These are phyloP conservation scores for Eupeodes latifasciatus DNA, from an alignment of 2,888 invertebrate species.

Conservation along the genomic window DNA sequence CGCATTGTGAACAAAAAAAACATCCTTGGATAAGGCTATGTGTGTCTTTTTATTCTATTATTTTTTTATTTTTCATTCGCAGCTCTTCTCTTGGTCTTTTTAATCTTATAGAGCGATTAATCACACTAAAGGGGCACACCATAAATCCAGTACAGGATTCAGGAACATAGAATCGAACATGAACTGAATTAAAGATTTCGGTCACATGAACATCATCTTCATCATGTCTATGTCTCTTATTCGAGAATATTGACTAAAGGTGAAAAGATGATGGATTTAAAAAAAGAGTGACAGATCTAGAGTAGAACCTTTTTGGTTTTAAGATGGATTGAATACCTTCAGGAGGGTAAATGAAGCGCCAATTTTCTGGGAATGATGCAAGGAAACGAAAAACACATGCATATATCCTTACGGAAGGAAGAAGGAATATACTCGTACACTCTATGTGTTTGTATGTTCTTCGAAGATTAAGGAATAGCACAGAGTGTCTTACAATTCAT, in stretches of 20 bases:
- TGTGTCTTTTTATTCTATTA: background rate
- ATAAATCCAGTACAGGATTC: constrained; percentile 9
- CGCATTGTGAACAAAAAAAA: constrained; percentile 24
- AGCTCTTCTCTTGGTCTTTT: constrained; percentile 21
- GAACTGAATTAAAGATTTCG: constrained; percentile 37
- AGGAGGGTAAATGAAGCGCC: constrained; percentile 30
- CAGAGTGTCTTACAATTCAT: constrained; percentile 22
- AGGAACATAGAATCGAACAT: background rate
- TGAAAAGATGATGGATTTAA: constrained; percentile 72
- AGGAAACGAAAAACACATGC: background rate
- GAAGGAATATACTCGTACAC: background rate
- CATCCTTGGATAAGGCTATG: background rate
- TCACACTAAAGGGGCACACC: constrained; percentile 65
- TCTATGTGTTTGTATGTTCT: too few relatives aligned
- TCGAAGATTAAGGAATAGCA: constrained; percentile 21
- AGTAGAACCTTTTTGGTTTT: constrained; percentile 30
- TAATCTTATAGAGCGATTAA: constrained; percentile 65
- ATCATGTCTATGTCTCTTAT: constrained; percentile 28
- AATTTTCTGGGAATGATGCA: constrained; percentile 21
- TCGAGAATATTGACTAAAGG: constrained; percentile 37
- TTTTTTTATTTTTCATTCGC: constrained; percentile 14
- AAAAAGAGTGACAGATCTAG: constrained; percentile 64
- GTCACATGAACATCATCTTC: constrained; percentile 35
- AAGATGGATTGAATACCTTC: constrained; percentile 15
- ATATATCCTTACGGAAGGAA: background rate